Percentiles rank a stretch among this genome's conserved stretches.
Evolutionary conservation across 2,888 invertebrate species (phyloP).

Genomic region (Psylliodes chrysocephalus): DNA sequence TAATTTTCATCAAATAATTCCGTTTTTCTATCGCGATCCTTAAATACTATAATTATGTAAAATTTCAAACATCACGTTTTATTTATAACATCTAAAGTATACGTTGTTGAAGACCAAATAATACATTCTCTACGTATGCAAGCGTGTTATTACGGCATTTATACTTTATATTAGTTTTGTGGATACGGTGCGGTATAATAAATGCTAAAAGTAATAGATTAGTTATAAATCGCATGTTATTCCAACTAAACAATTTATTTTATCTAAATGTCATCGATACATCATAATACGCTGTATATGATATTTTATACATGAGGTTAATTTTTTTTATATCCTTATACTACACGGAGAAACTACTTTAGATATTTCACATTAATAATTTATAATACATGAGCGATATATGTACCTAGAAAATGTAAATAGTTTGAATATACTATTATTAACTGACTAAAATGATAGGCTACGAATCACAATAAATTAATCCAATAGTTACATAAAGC

Average conservation of each 20-base stretch:
- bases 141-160: constrained; percentile 34
- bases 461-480: too few relatives aligned
- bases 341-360: background rate
- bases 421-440: too few relatives aligned
- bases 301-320: constrained; percentile 17
- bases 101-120: constrained; percentile 33
- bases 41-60: constrained; percentile 38
- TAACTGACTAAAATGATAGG: too few relatives aligned
- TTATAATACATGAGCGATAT: too few relatives aligned
- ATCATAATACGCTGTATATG: constrained; percentile 29
- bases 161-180: constrained; percentile 37
- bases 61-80: constrained; percentile 39
- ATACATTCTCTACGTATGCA: constrained; percentile 32
- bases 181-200: constrained; percentile 31
- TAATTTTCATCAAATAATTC: constrained; percentile 34
- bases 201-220: constrained; percentile 36
- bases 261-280: constrained; percentile 45
- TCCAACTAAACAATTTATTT: constrained; percentile 38
- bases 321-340: constrained; percentile 14
- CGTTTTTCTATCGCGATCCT: constrained; percentile 25
- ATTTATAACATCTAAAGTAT: constrained; percentile 39
- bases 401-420: too few relatives aligned
- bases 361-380: too few relatives aligned
- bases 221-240: constrained; percentile 31
- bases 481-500: too few relatives aligned